Evolutionary conservation across 2,797 vertebrate species (phyloP), one percentile per base, ranked within the genome.

Genomic region (Alfaro cultratus): DNA sequence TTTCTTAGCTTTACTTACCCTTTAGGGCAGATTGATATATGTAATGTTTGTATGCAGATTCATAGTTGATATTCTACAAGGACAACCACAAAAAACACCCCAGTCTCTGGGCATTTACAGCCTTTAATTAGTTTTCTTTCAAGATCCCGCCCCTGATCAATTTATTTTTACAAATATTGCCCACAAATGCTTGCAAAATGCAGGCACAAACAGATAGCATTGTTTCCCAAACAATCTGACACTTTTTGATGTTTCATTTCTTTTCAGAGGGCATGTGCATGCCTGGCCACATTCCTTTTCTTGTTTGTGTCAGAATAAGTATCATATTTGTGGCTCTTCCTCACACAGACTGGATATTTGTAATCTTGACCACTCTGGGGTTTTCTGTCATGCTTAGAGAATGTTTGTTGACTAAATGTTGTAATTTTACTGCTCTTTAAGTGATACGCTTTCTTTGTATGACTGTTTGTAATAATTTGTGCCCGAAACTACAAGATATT

Each of bases 221-320:
- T 83, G 83, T 76, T 74, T 75, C 2, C 70, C 84, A 89, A 93
- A 88, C 87, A 87, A 75, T 81, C 82, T 12, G 1, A 67, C 77
- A 45, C 62, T 80, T 80, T 68, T 74, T 49, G 21, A n/a, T 39
- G 74, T 79, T 79, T 68, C 86, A 90, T 64, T 91, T 90, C 87
- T 51, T 85, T 73, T 47, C 76, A 68, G 71, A 21, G 67, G 89
- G 83, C 87, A 79, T 90, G 86, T 92, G 84, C 3, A 2, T 81
- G 84, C 92, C 83, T 89, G 89, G 87, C 80, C 36, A n/a, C 88
- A 89, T 93, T 89, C 88, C 86, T 92, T 72, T 79, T 84, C 34
- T 29, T 83, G 84, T 86, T 87, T 84, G 84, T 90, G 80, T 86
- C 88, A 55, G 83, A 86, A 79, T 87, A 80, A 90, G 88, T 90